A percentile compares a stretch with the other conserved stretches of the same genome.
These are phyloP conservation scores for Sepiola atlantica DNA, from an alignment of 2,888 invertebrate species.

Conservation along the genomic window DNA sequence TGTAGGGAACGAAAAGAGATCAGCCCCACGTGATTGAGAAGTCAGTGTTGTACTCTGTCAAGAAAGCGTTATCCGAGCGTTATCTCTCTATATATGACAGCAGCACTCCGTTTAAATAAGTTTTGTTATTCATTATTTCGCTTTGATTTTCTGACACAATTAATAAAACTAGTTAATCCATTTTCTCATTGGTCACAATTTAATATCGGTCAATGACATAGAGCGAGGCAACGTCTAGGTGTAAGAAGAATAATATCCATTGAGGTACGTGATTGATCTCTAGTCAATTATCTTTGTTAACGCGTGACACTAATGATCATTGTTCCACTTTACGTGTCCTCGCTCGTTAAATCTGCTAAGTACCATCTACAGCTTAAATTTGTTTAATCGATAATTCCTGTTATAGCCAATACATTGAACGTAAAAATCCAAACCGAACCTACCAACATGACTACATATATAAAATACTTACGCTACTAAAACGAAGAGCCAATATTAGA, in stretches of 20 bases:
- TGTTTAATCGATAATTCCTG: neutral
- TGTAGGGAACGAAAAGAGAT: too few species aligned
- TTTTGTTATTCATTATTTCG: neutral
- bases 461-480: neutral
- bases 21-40: too few species aligned
- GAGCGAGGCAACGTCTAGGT: neutral
- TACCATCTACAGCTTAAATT: neutral
- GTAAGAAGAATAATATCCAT: neutral
- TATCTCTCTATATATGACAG: too few species aligned
- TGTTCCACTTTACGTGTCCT: neutral
- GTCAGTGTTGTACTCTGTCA: too few species aligned
- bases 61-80: too few species aligned
- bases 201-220: neutral
- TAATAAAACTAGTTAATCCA: neutral
- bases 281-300: neutral
- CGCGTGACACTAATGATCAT: neutral
- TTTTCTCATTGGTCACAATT: neutral
- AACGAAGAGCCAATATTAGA: too few species aligned
- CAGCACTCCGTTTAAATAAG: too few species aligned
- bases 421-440: neutral
- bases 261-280: neutral
- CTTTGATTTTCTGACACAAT: neutral
- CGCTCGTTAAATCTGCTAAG: neutral
- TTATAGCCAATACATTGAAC: neutral
- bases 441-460: neutral